phyloP scores from a whole-genome alignment of 2,888 invertebrate genomes.

The Clepsis dumicolana region DNA sequence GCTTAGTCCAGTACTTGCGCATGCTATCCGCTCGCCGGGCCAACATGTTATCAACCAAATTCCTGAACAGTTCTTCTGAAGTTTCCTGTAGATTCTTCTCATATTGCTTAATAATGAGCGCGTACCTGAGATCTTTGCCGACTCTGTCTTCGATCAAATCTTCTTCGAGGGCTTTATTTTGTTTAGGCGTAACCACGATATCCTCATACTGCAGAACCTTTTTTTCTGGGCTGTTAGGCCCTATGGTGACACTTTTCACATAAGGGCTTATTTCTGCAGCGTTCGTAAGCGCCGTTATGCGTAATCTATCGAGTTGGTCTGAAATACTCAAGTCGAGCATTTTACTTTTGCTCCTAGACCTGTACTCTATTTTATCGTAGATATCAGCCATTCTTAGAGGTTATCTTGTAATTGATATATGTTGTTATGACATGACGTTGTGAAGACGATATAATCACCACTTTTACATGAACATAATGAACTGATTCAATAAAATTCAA shows the following conservation, averaged over 20 bases:
- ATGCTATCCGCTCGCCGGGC: constrained; percentile 67
- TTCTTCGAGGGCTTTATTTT: constrained; percentile 53
- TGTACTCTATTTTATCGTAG: constrained; percentile 14
- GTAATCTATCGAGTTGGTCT: constrained; percentile 78
- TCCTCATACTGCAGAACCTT: constrained; percentile 54
- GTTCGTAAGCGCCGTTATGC: constrained; percentile 87
- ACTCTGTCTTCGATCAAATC: constrained; percentile 68
- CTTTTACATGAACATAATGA: too few species aligned
- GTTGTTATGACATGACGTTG: neutral
- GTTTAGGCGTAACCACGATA: constrained; percentile 28
- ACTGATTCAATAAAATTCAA: too few species aligned
- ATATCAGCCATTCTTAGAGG: constrained; percentile 26
- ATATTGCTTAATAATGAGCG: constrained; percentile 69
- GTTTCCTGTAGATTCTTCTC: constrained; percentile 66
- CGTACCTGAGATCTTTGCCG: constrained; percentile 68
- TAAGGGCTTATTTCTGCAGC: constrained; percentile 82
- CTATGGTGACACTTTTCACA: constrained; percentile 84
- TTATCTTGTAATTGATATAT: neutral
- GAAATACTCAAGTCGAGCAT: constrained; percentile 65
- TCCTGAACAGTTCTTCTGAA: constrained; percentile 65
- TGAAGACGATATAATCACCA: too few species aligned
- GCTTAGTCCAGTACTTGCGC: constrained; percentile 66
- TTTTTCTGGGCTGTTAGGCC: constrained; percentile 67
- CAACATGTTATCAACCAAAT: constrained; percentile 72
- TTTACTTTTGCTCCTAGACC: constrained; percentile 51